Conservation (phyloP, 2,888 invertebrate genomes). For the Drosophila testacea region DNA sequence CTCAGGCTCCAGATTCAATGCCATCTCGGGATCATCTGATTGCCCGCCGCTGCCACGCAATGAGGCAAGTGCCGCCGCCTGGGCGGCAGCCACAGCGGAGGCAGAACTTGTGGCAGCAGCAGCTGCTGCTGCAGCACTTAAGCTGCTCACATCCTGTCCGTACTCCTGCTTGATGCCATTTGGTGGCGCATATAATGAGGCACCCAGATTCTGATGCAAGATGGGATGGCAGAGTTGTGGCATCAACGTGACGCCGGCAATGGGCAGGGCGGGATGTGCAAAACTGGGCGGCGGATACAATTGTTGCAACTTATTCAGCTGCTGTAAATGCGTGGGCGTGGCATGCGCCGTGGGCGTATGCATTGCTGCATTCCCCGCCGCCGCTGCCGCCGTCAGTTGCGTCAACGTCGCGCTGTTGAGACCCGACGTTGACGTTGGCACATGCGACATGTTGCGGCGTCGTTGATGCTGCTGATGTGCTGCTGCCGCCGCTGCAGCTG, state of each 20-base stretch:
- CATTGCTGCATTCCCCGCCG: constrained; percentile 50
- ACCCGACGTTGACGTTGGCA: constrained; percentile 53
- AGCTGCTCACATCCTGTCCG: constrained; percentile 66
- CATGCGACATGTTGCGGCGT: constrained; percentile 56
- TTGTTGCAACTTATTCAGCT: constrained; percentile 77
- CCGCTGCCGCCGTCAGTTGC: constrained; percentile 53
- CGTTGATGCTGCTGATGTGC: constrained; percentile 62
- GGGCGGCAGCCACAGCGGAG: constrained; percentile 70
- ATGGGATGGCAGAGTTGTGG: constrained; percentile 83
- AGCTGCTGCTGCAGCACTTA: constrained; percentile 44
- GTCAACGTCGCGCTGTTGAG: constrained; percentile 65
- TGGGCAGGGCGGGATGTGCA: constrained; percentile 81
- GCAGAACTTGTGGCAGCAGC: constrained; percentile 50
- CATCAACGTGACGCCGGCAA: constrained; percentile 82
- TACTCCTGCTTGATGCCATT: constrained; percentile 83
- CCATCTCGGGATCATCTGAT: constrained; percentile 76
- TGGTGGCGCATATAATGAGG: constrained; percentile 75
- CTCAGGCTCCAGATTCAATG: constrained; percentile 80
- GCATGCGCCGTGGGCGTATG: constrained; percentile 57
- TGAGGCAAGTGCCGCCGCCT: constrained; percentile 67
- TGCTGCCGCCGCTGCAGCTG: constrained; percentile 45
- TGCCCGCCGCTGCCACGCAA: constrained; percentile 50
- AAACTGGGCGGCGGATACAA: constrained; percentile 82
- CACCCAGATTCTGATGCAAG: constrained; percentile 81
- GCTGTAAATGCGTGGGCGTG: constrained; percentile 76